Evolutionary conservation across 2,888 invertebrate species (phyloP), one percentile per base, ranked within the genome.

Genomic region (Tyria jacobaeae): DNA sequence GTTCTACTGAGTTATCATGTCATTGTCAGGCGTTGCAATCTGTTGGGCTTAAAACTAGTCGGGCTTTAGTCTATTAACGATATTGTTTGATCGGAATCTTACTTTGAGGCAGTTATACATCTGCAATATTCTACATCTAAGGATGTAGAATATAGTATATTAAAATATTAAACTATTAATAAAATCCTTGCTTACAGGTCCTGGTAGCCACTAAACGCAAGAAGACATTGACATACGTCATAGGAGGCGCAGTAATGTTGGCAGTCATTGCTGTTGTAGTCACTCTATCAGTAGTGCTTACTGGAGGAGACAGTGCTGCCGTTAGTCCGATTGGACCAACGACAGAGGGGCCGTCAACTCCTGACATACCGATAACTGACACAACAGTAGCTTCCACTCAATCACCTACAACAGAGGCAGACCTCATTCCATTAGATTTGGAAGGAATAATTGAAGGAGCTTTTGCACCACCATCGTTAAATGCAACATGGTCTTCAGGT

Each of bases 401-500:
- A 4, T 64, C 0, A 2, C n/a, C 48, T 34, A 39, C 59, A 10
- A 50, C 50, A 0, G 39, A 17, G 3, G 37, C 61, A 54, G 50
- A 69, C 0, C 51, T 25, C 17, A 21, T 48, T 37, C 81, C 70
- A 1, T 69, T 96, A 73, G 94, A 94, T 58, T 92, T 98, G 64
- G 96, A 97, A 64, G 97, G 97, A 75, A 94, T 97, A 74, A 94
- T 98, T 21, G 94, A 92, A 41, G 97, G 97, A 52, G 95, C 94
- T 65, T 95, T 96, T 67, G 89, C 95, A 15, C 94, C 97, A 0
- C 94, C 94, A 64, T 92, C 95, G 48, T 97, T 97, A 86, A 97
- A 97, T 87, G 97, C 96, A 57, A 96, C 96, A 52, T 98, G 98
- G 97, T 94, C 97, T 62, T 95, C 96, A 85, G 97, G 97, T 97